Conservation (phyloP, 2,888 invertebrate genomes). For the Cantharis flavilabris region DNA sequence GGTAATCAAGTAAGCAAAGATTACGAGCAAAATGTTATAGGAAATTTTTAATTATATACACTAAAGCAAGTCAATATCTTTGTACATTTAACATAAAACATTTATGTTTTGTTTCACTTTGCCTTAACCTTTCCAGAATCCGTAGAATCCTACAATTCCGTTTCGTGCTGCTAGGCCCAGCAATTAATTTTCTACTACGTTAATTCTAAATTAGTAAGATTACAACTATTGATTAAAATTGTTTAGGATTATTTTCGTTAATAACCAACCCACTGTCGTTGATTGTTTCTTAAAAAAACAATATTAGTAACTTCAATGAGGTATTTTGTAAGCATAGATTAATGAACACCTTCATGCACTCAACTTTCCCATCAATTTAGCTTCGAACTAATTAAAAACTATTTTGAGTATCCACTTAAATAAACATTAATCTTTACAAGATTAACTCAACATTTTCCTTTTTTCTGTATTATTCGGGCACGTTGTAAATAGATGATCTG, state of each 20-base stretch:
- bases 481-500: not conserved
- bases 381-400: not conserved
- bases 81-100: not conserved
- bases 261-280: not conserved
- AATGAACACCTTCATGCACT: not conserved
- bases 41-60: not conserved
- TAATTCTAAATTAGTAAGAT: not conserved
- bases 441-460: not conserved
- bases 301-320: not conserved
- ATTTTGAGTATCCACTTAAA: not conserved
- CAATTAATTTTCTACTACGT: not conserved
- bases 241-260: not conserved
- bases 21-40: not conserved
- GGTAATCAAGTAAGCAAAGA: constrained; percentile 12
- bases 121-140: not conserved
- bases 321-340: not conserved
- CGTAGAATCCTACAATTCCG: not conserved
- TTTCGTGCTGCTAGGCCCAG: not conserved
- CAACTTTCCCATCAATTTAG: not conserved
- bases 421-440: not conserved
- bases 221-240: not conserved
- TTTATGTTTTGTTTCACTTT: not conserved
- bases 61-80: not conserved
- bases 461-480: not conserved
- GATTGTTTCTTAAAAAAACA: not conserved